Conservation (phyloP, 1,140 invertebrate genomes). For the Trachymyrmex cornetzi region DNA sequence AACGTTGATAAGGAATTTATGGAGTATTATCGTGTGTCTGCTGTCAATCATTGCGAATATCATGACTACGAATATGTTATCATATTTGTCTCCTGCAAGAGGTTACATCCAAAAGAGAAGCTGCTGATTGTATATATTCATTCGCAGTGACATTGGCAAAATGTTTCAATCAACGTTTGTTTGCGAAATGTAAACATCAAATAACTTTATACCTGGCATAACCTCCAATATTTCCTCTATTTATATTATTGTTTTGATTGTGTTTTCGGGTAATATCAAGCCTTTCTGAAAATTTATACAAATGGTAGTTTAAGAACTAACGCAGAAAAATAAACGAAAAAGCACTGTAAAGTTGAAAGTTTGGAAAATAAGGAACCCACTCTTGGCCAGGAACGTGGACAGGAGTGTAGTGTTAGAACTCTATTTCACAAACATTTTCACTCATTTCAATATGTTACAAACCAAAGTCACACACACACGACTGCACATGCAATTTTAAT, state of each 20-base stretch:
- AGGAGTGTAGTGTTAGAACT: no score
- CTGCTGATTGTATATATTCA: slow-evolving; percentile 14
- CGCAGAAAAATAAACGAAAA: no score
- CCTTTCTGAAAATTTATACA: no score
- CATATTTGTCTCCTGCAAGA: neutral
- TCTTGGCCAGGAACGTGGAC: no score
- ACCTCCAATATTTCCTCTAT: neutral
- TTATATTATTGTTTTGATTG: neutral
- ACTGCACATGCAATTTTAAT: no score
- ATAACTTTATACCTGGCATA: slow-evolving; percentile 1
- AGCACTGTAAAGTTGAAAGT: no score
- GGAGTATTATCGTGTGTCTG: neutral
- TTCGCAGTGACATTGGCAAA: neutral
- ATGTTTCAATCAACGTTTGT: neutral
- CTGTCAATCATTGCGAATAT: slow-evolving; percentile 17
- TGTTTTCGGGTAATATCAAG: neutral
- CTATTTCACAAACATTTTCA: no score
- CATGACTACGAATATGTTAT: neutral
- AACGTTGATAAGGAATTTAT: neutral
- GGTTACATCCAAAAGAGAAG: neutral
- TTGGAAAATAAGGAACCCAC: no score
- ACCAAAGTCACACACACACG: no score
- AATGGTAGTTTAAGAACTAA: no score
- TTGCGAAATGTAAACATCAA: neutral
- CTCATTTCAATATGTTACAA: no score